Evolutionary conservation across 2,888 invertebrate species (phyloP), one percentile per base, ranked within the genome.

Genomic region (Sinopyrophorus schimmeli): DNA sequence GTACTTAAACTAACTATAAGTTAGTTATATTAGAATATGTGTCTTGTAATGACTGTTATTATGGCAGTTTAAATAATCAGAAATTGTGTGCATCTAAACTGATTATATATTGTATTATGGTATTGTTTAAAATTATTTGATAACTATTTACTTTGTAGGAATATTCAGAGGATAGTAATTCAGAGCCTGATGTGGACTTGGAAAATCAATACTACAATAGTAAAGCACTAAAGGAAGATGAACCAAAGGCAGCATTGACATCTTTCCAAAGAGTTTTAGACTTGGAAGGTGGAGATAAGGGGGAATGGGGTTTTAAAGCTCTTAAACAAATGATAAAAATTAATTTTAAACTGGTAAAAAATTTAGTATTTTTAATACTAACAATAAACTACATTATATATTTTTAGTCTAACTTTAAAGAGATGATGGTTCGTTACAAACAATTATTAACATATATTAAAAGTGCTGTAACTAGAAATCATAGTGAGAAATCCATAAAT

Each of bases 251-350:
- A 5, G 98, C 99, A 0, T 75, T 99, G 51, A 83, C 88, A 54
- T 95, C 94, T 61, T 99, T 99, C 75, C 91, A 92, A 70, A 89
- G 93, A 75, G 98, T 99, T 5, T 76, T 99, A 56, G 97, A 98
- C 68, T 77, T 99, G 52, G 99, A 99, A 76, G 92, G 91, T 24
- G 94, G 92, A 0, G 97, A 98, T 61, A 99, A 99, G 73, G 98
- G 98, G 41, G 99, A 99, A 79, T 99, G 99, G 99, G 99, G 99
- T 0, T 99, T 99, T 73, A 99, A 98, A 74, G 98, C 99, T 0
- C 80, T 99, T 9, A 99, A 99, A 72, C 99, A 99, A 75, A 99
- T 99, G 98, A 97, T 99, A 34, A 99, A 99, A 77, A 98, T 99
- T 52, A 96, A 97, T 74, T 99, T 99, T 74, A 92, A 92, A 80